Evolutionary conservation across 2,888 invertebrate genomes (phyloP), one percentile per base, ranked within the genome.

Genomic region (Microdon myrmicae): DNA sequence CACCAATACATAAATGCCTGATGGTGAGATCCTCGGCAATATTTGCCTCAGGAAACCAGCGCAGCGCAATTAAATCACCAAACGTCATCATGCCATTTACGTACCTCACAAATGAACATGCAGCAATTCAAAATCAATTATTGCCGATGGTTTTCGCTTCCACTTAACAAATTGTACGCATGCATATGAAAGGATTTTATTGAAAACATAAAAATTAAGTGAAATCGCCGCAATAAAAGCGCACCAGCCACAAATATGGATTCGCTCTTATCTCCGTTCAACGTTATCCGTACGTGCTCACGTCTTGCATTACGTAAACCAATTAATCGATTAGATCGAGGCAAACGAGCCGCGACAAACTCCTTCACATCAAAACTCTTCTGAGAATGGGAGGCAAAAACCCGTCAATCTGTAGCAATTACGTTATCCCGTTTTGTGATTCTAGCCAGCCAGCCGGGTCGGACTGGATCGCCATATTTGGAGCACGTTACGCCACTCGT

Each of bases 361-460:
- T 64, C 64, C 58, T 64, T 56, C 51, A 58, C 58, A 58, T 58
- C 64, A 64, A 56, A 58, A 47, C 17, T 25, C 31, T 53, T 35
- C 25, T 31, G 37, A 56, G 38, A 45, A 35, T 53, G 39, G 51
- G 44, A n/a, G n/a, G 34, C 14, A 47, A 51, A 58, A 47, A 31
- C 41, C 53, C 58, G 58, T 64, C 64, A 64, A 58, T 64, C 56
- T 56, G 58, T 38, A 41, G 51, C 64, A 53, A 64, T 64, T 64
- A 58, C 58, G 51, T 58, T 58, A 47, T 56, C 43, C 59, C 47
- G 23, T 45, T 51, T 14, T 39, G n/a, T 45, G 49, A 37, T 41
- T 45, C 25, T 25, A 25, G 44, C 38, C 35, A 14, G 23, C 19
- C 32, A 9, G 20, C 22, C 7, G 32, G 37, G 39, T 9, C 37